Base-by-base conservation (phyloP, 2,113 vertebrate species). In the Pachypanchax playfairii region DNA sequence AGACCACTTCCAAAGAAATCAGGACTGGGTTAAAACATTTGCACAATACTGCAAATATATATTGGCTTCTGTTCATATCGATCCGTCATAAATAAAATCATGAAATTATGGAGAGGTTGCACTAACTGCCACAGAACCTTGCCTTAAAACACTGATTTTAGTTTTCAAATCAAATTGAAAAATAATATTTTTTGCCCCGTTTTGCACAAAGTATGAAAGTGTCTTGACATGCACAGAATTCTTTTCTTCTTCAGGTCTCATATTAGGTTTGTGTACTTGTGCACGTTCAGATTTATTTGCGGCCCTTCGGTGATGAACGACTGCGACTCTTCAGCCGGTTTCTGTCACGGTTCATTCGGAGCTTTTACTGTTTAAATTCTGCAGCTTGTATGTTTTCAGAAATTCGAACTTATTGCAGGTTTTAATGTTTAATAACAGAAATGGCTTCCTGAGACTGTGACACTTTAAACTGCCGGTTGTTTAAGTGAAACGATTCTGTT, bases 91-190 rank as follows among this genome's bases (percentile, higher is more conserved):
- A 21, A 17, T 28, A 33, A 61, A 58, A 55, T 6, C 14, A 31
- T 48, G 25, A 65, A 26, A 42, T 43, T 46, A 53, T 2, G 33
- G 2, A 29, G 50, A 77, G 64, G 67, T 73, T 83, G 78, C 76
- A 70, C 75, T 67, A 69, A 85, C 72, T 79, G 79, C 81, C 79
- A 83, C 61, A 64, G 56, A 67, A 77, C 44, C 43, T 72, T 80
- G 73, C 75, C 78, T 83, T 85, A 79, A 76, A 61, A 60, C 51
- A 43, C 54, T 21, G 42, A 59, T 15, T 29, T 26, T 31, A 75
- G 50, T 42, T 57, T 46, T 72, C 1, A 65, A 56, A 54, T 66
- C 15, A 10, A 70, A 61, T 47, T 60, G 7, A 38, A 51, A 50
- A 58, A 39, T 49, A 60, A 66, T 20, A 36, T 5, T 57, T 26